Evolutionary conservation across 2,797 vertebrate genomes (phyloP).

Genomic region (Babyrousa celebensis): DNA sequence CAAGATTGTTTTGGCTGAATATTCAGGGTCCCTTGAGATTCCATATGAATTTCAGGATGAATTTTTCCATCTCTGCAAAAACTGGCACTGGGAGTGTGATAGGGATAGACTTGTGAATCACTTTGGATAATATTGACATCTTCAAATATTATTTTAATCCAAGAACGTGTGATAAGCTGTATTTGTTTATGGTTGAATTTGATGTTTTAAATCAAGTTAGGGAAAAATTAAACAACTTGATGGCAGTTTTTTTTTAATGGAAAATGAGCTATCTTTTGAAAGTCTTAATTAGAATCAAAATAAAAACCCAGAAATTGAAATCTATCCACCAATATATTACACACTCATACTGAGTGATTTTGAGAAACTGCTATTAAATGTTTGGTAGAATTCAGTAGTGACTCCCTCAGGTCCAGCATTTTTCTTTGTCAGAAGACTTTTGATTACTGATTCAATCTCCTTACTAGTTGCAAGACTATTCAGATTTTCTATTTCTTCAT

Average conservation of each 20-base stretch:
- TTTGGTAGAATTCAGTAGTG: not conserved
- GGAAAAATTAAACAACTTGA: not conserved
- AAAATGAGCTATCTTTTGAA: not conserved
- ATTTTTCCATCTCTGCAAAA: not conserved
- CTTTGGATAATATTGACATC: not conserved
- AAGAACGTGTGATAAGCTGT: not conserved
- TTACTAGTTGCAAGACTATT: not conserved
- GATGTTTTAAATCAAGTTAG: not conserved
- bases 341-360: not conserved
- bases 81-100: not conserved
- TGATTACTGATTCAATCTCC: not conserved
- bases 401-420: not conserved
- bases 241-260: not conserved
- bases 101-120: not conserved
- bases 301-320: constrained; percentile 6
- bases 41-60: not conserved
- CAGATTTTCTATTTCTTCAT: not conserved
- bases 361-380: not conserved
- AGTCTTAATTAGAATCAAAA: constrained; percentile 37
- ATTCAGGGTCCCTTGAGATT: not conserved
- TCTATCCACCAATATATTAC: not conserved
- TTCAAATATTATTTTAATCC: constrained; percentile 32
- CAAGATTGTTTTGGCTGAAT: not conserved
- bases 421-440: not conserved
- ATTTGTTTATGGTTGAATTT: not conserved